These are phyloP conservation scores for Halictus quadricinctus DNA, from an alignment of 2,888 invertebrate genomes.

Conservation along the genomic window DNA sequence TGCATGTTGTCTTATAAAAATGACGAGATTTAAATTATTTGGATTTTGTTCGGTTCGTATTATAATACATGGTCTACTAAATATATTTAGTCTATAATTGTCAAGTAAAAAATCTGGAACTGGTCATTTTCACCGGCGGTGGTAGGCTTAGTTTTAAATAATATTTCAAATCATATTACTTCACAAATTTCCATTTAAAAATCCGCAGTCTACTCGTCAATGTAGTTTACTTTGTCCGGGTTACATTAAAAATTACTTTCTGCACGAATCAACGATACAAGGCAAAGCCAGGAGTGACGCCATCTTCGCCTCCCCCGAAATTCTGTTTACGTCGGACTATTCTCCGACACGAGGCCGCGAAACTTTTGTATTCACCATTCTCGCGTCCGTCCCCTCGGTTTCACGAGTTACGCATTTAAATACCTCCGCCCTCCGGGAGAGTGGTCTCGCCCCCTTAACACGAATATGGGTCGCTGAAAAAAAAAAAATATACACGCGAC, in stretches of 20 bases:
- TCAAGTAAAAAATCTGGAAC: no score
- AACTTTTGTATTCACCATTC: neutral
- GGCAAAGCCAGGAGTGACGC: neutral
- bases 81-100: no score
- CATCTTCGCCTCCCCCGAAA: neutral
- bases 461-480: constrained; percentile 1
- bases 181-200: neutral
- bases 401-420: neutral
- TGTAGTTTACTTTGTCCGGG: neutral
- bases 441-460: constrained; percentile 4
- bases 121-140: no score
- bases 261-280: neutral
- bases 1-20: no score
- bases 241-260: neutral
- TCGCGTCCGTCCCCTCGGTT: neutral
- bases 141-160: no score
- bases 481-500: neutral
- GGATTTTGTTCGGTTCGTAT: no score
- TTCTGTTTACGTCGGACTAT: neutral
- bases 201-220: neutral
- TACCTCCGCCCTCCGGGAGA: neutral
- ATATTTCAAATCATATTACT: no score
- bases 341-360: neutral
- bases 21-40: no score
- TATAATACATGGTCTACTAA: no score